Percentiles rank a stretch among this genome's conserved stretches.
phyloP scores from a whole-genome alignment of 2,113 vertebrate species.

The Otis tarda region DNA sequence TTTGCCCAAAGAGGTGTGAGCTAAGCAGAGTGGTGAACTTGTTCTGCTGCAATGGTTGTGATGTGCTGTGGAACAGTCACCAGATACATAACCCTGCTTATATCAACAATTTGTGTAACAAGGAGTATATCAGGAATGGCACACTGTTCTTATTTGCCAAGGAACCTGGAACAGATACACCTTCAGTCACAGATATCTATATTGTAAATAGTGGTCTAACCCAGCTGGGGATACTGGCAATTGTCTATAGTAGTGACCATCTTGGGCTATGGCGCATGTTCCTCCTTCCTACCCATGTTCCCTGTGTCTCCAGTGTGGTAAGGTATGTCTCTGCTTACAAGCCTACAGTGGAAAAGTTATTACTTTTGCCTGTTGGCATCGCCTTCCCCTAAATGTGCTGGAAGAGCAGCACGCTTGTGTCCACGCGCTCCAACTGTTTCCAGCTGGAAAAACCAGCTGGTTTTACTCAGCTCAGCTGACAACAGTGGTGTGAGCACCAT shows the following conservation, averaged over 20 bases:
- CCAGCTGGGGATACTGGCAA: background rate
- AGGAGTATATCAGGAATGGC: background rate
- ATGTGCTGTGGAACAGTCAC: background rate
- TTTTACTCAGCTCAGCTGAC: background rate
- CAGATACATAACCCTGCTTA: background rate
- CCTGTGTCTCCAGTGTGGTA: background rate
- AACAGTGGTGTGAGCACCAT: background rate
- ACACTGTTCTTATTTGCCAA: background rate
- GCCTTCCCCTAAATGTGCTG: background rate
- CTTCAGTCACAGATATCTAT: background rate
- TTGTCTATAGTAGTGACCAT: background rate
- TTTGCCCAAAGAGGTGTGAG: background rate
- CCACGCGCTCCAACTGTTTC: accelerated
- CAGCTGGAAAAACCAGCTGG: background rate
- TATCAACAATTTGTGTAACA: background rate
- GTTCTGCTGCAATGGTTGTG: background rate
- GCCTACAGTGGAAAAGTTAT: background rate
- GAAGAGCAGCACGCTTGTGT: background rate
- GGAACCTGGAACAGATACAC: background rate
- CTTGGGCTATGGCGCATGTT: background rate
- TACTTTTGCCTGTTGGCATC: background rate
- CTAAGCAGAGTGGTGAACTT: background rate
- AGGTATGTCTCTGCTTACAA: background rate
- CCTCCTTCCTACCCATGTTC: background rate
- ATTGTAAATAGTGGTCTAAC: background rate